Conservation (phyloP, 2,797 vertebrate species). For the Siniperca scherzeri region DNA sequence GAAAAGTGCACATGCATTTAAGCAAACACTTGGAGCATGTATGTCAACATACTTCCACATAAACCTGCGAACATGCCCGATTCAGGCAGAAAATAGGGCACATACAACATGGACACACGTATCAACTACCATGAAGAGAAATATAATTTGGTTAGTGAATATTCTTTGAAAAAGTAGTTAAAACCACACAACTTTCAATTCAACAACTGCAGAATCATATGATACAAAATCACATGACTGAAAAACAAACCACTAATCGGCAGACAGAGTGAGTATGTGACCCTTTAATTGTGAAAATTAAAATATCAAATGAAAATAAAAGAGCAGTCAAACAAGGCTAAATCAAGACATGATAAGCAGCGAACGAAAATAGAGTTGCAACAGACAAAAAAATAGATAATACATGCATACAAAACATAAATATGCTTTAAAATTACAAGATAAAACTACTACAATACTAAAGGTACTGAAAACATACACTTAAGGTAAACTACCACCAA, state of each 20-base stretch:
- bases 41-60: constrained; percentile 21
- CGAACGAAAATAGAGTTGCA: too few relatives aligned
- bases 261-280: background rate
- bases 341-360: background rate
- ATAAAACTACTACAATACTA: background rate
- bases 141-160: background rate
- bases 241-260: background rate
- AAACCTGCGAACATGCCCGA: constrained; percentile 13
- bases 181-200: background rate
- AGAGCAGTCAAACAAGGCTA: background rate
- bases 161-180: constrained; percentile 2
- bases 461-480: background rate
- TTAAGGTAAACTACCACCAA: background rate
- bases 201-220: constrained; percentile 3
- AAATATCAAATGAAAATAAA: constrained; percentile 8
- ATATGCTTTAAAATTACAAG: background rate
- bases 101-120: background rate
- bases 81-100: background rate
- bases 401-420: background rate
- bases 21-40: constrained; percentile 32
- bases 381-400: background rate
- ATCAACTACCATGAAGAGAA: background rate
- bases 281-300: background rate
- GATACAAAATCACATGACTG: background rate
- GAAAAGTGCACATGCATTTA: constrained; percentile 18